Base-by-base conservation (phyloP, 2,888 invertebrate genomes). In the Drosophila bunnanda region DNA sequence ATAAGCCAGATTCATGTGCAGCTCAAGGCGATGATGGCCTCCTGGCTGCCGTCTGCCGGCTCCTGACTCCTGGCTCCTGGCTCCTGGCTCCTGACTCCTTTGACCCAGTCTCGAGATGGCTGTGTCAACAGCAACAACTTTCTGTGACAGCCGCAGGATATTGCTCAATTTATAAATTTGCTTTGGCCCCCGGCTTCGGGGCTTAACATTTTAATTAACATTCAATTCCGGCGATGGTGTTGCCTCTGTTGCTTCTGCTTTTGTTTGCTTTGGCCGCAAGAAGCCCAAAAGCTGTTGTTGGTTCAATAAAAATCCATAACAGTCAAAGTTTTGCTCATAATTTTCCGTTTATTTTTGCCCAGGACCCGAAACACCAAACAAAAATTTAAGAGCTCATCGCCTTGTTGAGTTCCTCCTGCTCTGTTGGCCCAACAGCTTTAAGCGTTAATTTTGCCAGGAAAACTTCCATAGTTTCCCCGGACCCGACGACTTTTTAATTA, bases 301-400 rank as follows among this genome's bases (percentile, higher is more conserved):
- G 67, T 55, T 71, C 66, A 58, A 75, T 77, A 77, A 77, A 77
- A 77, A 75, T 75, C 62, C 66, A 65, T 73, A 76, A 59, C 65
- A 72, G 66, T 61, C 64, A 66, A 67, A 76, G 54, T 64, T 61
- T 58, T 30, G 52, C 70, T 64, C 62, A 73, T 69, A 78, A 78
- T 78, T 71, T 67, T 76, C 50, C 73, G 73, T 78, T 80, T 80
- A 76, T 78, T 69, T 76, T 82, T 28, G 68, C 52, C 46, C 25
- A 32, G 48, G 30, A 46, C 39, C 36, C 68, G 9, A 25, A 68
- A 53, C 15, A 57, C 9, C 12, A 17, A 38, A 34, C 43, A 52
- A 30, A 55, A 64, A 38, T 32, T 13, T 25, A 64, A 46, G 60
- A 61, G 38, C 46, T 57, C 50, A 75, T 70, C 13, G 58, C 34